Conservation (phyloP, 2,113 vertebrate genomes). For the Dicerorhinus sumatrensis region DNA sequence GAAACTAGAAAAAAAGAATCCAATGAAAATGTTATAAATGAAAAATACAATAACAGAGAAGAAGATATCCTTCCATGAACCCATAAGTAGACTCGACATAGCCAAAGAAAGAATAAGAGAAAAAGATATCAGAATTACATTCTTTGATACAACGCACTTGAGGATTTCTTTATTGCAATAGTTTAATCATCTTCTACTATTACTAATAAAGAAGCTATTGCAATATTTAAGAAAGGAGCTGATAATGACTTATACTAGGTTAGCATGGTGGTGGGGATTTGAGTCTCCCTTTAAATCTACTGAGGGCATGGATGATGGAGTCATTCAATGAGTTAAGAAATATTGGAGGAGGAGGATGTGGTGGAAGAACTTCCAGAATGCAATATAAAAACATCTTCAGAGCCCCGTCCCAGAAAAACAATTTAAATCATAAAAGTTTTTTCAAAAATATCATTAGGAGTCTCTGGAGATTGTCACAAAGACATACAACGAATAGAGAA, state of each 20-base stretch:
- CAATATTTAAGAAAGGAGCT: slow-evolving; percentile 8
- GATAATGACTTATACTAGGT: background rate
- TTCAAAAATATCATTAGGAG: background rate
- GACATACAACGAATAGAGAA: background rate
- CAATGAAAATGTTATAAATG: background rate
- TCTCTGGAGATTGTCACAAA: background rate
- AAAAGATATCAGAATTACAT: background rate
- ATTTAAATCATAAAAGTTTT: background rate
- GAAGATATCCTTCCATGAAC: background rate
- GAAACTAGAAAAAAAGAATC: background rate
- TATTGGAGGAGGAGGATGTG: background rate
- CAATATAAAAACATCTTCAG: background rate
- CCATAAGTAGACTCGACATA: background rate
- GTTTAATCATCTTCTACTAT: background rate
- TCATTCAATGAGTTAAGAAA: background rate
- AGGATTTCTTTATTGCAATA: background rate
- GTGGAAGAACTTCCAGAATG: background rate
- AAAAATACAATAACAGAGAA: background rate
- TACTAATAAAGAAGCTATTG: background rate
- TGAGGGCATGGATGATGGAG: background rate
- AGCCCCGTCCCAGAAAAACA: background rate
- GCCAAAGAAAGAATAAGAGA: background rate
- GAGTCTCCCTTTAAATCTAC: background rate
- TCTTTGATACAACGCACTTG: background rate
- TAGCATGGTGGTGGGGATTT: background rate